Percentiles rank a stretch among this genome's conserved stretches.
Evolutionary conservation across 1,140 invertebrate species (phyloP).

Genomic region (Drosophila kanapiae): DNA sequence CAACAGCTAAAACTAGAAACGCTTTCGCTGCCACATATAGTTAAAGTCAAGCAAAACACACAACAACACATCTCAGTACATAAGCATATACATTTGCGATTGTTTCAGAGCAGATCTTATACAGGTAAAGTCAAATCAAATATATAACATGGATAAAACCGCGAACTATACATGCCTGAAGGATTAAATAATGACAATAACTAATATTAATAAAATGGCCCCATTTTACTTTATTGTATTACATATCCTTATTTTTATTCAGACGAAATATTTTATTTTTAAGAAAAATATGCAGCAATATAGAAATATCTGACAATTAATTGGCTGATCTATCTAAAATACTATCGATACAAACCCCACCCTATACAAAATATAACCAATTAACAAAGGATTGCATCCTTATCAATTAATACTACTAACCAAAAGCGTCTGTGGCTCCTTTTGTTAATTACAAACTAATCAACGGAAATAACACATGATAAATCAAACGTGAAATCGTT

Average conservation of each 20-base stretch:
- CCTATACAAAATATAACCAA: constrained; percentile 8
- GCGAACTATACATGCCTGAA: background rate
- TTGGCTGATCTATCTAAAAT: constrained; percentile 35
- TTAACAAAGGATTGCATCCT: constrained; percentile 5
- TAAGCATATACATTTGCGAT: constrained; percentile 8
- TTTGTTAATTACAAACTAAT: constrained; percentile 83
- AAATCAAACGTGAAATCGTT: background rate
- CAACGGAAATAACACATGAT: constrained; percentile 28
- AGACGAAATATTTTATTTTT: background rate
- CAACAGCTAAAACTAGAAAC: constrained; percentile 51
- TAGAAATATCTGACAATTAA: constrained; percentile 3
- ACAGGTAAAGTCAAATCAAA: constrained; percentile 17
- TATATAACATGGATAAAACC: too few species aligned
- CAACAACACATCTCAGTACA: constrained; percentile 31
- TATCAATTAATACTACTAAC: constrained; percentile 11
- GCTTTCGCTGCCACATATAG: constrained; percentile 58
- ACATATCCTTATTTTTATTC: background rate
- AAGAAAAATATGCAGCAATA: constrained; percentile 1
- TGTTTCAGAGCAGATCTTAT: constrained; percentile 1
- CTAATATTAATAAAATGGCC: background rate
- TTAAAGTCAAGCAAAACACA: constrained; percentile 44
- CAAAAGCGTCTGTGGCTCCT: constrained; percentile 59
- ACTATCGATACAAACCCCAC: constrained; percentile 26
- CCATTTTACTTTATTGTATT: background rate
- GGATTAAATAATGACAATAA: background rate